phyloP scores from a whole-genome alignment of 2,797 vertebrate species.

The Epinephelus awoara region DNA sequence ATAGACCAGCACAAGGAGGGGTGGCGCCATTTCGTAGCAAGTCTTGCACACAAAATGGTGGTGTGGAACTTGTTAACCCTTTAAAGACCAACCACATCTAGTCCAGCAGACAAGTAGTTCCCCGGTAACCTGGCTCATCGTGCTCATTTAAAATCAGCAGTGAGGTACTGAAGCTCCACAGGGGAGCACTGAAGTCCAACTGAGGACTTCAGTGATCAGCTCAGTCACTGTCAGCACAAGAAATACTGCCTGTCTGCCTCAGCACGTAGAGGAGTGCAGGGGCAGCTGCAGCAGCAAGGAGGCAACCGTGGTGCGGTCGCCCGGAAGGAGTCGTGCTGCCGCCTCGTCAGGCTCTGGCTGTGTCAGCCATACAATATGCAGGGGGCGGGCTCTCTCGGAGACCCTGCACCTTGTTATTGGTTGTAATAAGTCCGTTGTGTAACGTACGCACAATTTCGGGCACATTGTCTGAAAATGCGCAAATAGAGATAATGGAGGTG shows the following conservation, averaged over 20 bases:
- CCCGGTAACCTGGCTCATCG: not conserved
- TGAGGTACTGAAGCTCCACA: constrained; percentile 16
- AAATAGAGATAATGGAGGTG: constrained; percentile 56
- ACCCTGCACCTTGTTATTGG: constrained; percentile 68
- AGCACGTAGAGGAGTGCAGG: constrained; percentile 25
- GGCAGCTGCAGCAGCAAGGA: constrained; percentile 52
- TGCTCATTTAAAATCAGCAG: not conserved
- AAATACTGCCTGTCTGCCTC: constrained; percentile 2
- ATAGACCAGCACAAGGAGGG: constrained; percentile 13
- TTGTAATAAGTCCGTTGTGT: constrained; percentile 42
- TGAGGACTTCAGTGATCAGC: constrained; percentile 21
- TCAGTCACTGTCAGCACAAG: not conserved
- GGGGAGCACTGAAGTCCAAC: not conserved
- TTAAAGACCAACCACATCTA: constrained; percentile 34
- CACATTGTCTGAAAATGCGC: constrained; percentile 73
- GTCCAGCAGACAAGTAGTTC: constrained; percentile 35
- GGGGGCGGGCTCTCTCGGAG: constrained; percentile 69
- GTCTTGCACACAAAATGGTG: constrained; percentile 74
- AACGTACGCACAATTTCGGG: constrained; percentile 51
- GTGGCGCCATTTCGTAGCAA: constrained; percentile 74
- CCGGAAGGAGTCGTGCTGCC: constrained; percentile 63
- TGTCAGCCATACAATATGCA: constrained; percentile 48
- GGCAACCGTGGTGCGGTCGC: constrained; percentile 41
- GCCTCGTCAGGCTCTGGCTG: constrained; percentile 20
- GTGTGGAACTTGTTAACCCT: constrained; percentile 74